Percentiles rank a stretch among this genome's conserved stretches.
phyloP scores from a whole-genome alignment of 2,797 vertebrate species.

The Phaenicophaeus curvirostris region DNA sequence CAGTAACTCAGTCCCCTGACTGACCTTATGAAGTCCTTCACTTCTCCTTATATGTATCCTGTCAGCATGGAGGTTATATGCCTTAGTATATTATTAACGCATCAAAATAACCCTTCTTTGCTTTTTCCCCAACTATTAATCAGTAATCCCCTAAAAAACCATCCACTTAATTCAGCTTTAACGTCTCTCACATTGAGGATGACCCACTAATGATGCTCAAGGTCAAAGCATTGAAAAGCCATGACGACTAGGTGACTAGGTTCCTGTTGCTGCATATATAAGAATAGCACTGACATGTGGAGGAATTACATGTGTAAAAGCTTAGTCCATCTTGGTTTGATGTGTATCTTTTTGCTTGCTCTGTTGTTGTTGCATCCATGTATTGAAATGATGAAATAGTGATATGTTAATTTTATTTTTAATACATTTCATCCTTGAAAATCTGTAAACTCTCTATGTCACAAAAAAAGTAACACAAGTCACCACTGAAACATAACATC shows the following conservation, averaged over 20 bases:
- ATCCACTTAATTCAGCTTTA: neutral
- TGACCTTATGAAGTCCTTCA: neutral
- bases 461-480: neutral
- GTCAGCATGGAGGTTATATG: neutral
- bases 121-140: neutral
- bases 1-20: neutral
- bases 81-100: neutral
- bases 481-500: neutral
- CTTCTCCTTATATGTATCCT: neutral
- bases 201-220: neutral
- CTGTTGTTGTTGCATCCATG: neutral
- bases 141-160: fast-evolving
- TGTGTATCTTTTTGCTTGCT: neutral
- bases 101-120: neutral
- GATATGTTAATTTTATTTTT: neutral
- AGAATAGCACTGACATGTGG: neutral
- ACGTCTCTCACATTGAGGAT: neutral
- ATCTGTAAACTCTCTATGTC: neutral
- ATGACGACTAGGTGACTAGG: neutral
- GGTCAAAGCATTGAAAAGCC: neutral
- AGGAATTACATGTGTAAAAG: neutral
- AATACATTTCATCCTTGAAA: neutral
- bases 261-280: neutral
- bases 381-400: neutral
- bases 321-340: neutral